Percentiles rank a stretch among this genome's conserved stretches.
Conservation (phyloP, 2,113 vertebrate species). For the Hemicordylus capensis region DNA sequence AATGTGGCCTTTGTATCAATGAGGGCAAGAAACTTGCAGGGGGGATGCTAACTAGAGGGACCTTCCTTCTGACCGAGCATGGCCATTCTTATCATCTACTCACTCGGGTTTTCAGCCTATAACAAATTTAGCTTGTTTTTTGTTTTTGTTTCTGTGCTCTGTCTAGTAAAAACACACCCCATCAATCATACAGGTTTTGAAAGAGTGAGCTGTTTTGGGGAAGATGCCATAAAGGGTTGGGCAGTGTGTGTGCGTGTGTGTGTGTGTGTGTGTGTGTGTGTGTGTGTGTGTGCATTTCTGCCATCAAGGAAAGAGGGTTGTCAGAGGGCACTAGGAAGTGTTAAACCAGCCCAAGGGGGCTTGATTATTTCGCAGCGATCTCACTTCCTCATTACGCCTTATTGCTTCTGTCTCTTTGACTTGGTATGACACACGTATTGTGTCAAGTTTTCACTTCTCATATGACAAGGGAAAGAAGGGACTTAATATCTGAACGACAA, state of each 20-base stretch:
- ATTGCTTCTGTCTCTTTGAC: slow-evolving; percentile 67
- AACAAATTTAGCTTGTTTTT: background rate
- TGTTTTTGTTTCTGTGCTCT: background rate
- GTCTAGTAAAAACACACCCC: background rate
- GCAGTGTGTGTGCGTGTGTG: background rate
- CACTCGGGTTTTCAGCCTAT: too few relatives aligned
- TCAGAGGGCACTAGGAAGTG: background rate
- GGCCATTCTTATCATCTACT: background rate
- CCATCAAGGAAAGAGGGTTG: background rate
- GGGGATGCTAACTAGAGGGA: background rate
- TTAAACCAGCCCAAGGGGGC: slow-evolving; percentile 42
- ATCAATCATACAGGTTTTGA: background rate
- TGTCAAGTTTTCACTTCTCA: slow-evolving; percentile 60
- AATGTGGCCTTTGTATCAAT: too few relatives aligned
- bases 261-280: too few relatives aligned
- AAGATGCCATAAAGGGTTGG: too few relatives aligned
- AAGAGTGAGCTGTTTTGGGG: background rate
- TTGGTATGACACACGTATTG: slow-evolving; percentile 51
- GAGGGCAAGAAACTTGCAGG: background rate
- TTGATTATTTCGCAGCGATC: slow-evolving; percentile 45
- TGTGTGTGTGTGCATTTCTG: background rate
- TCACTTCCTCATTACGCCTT: slow-evolving; percentile 68
- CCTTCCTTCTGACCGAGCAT: background rate
- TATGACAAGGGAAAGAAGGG: slow-evolving; percentile 40
- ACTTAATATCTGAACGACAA: slow-evolving; percentile 46